Evolutionary conservation across 1,140 invertebrate genomes (phyloP).

Genomic region (Holcopasites calliopsidis): DNA sequence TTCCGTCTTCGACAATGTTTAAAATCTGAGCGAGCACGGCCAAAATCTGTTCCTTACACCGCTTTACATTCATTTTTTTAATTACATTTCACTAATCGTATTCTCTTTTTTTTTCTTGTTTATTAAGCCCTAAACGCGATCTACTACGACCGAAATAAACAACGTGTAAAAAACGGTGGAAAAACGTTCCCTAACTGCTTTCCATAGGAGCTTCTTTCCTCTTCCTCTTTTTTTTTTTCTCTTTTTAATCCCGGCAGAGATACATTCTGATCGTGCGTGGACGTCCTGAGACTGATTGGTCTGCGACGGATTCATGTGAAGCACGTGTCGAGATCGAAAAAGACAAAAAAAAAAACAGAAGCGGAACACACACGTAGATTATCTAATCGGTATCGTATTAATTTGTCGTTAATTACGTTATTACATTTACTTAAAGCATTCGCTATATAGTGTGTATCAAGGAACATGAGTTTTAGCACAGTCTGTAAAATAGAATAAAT

Average conservation of each 20-base stretch:
- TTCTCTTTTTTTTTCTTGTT: conserved; percentile 15
- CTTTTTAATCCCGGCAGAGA: conserved; percentile 20
- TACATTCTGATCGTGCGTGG: not conserved
- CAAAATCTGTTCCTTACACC: conserved; percentile 62
- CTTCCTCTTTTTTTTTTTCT: not conserved
- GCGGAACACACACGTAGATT: conserved; percentile 7
- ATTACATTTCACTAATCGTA: not conserved
- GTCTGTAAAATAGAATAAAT: conserved; percentile 63
- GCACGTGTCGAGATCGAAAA: conserved; percentile 15
- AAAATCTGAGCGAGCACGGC: conserved; percentile 53
- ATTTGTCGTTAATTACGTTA: conserved; percentile 50
- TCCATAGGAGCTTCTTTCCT: conserved; percentile 19
- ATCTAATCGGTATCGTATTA: conserved; percentile 52
- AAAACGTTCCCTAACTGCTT: conserved; percentile 55
- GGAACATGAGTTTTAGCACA: conserved; percentile 65
- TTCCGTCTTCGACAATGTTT: conserved; percentile 17
- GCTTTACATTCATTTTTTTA: conserved; percentile 9
- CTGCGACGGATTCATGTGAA: too few relatives aligned
- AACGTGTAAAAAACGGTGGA: conserved; percentile 64
- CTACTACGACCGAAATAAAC: conserved; percentile 57
- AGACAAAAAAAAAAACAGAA: too few relatives aligned
- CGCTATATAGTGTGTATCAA: conserved; percentile 58
- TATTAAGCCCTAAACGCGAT: conserved; percentile 47
- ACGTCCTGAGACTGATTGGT: too few relatives aligned
- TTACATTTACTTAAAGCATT: conserved; percentile 59